A percentile compares a stretch with the other conserved stretches of the same genome.
Evolutionary conservation across 2,888 invertebrate species (phyloP).

Genomic region (Hypena proboscidalis): DNA sequence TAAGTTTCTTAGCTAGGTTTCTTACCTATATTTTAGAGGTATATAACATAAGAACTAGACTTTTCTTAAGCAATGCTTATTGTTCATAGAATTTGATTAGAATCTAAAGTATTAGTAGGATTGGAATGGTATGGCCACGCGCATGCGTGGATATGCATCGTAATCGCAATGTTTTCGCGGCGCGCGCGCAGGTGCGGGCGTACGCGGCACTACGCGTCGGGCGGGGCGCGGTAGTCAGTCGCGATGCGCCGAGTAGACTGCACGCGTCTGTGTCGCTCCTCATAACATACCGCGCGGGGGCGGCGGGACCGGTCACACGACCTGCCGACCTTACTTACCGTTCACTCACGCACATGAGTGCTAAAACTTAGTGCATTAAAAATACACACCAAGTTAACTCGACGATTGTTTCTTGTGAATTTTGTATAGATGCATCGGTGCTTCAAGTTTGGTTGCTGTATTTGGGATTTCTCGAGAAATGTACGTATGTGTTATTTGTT

Average conservation of each 20-base stretch:
- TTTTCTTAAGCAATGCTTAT: too few species aligned
- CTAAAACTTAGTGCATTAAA: constrained; percentile 70
- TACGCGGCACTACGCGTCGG: too few species aligned
- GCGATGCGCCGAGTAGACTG: constrained; percentile 42
- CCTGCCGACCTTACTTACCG: constrained; percentile 86
- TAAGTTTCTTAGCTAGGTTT: too few species aligned
- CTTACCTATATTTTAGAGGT: too few species aligned
- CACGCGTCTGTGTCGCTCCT: constrained; percentile 52
- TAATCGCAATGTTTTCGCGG: constrained; percentile 46
- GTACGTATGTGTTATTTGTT: constrained; percentile 49
- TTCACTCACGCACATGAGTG: constrained; percentile 75
- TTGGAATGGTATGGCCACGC: background rate
- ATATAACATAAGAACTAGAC: too few species aligned
- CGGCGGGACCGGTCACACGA: constrained; percentile 77
- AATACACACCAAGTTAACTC: constrained; percentile 37
- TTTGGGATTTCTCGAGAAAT: constrained; percentile 49
- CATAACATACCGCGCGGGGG: constrained; percentile 68
- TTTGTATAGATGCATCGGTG: constrained; percentile 53
- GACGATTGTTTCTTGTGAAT: constrained; percentile 43
- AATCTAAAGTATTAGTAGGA: too few species aligned
- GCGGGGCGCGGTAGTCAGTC: constrained; percentile 43
- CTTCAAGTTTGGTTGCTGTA: constrained; percentile 42
- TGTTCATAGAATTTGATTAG: too few species aligned
- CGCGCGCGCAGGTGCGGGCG: constrained; percentile 42
- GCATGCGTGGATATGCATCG: constrained; percentile 41